Conservation (phyloP, 2,888 invertebrate genomes). For the Tridacna gigas region DNA sequence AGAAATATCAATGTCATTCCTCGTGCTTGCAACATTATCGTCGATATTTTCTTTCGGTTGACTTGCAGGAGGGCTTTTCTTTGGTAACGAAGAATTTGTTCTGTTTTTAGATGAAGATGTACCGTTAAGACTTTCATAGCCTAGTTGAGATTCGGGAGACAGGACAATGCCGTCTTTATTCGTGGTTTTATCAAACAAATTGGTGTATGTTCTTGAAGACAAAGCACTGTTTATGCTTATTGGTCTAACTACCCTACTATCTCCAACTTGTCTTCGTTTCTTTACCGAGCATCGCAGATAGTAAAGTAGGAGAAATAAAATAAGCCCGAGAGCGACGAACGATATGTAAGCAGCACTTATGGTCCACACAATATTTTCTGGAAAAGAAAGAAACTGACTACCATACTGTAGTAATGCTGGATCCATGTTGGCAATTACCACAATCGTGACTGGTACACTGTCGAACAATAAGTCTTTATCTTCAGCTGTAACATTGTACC, state of each 20-base stretch:
- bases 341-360: constrained; percentile 32
- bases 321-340: constrained; percentile 10
- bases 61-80: background rate
- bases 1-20: too few species aligned
- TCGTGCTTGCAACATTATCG: too few species aligned
- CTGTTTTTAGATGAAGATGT: background rate
- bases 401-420: constrained; percentile 16
- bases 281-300: background rate
- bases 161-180: background rate
- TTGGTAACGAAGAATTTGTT: background rate
- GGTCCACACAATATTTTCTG: constrained; percentile 49
- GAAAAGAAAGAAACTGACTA: constrained; percentile 36
- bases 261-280: background rate
- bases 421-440: constrained; percentile 34
- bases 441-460: constrained; percentile 41
- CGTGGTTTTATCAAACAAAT: background rate
- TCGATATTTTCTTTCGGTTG: background rate
- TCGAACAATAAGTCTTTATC: constrained; percentile 32
- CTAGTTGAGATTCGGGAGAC: background rate
- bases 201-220: constrained; percentile 11
- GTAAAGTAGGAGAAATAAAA: background rate
- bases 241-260: background rate
- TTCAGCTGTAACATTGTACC: constrained; percentile 36
- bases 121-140: background rate
- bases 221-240: constrained; percentile 3